Evolutionary conservation across 2,888 invertebrate species (phyloP), one percentile per base, ranked within the genome.

Genomic region (Erebia aethiops): DNA sequence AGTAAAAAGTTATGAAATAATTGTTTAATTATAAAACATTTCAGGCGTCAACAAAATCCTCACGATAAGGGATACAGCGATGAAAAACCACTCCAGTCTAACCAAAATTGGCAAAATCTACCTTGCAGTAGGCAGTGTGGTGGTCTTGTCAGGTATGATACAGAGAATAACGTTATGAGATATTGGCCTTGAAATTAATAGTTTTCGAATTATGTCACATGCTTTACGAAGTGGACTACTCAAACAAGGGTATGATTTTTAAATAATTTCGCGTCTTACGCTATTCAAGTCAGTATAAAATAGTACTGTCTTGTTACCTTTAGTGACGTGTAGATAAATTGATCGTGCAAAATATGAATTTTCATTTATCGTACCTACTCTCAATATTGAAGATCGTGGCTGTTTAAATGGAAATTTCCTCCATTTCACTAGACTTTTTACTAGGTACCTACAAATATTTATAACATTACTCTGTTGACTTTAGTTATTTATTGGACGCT

Each of bases 141-240:
- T 54, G 92, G 91, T 49, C 84, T 92, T 74, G 92, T 93, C 87
- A 93, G 93, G 93, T 93, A 92, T 80, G 85, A 83, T 71, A 76
- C 78, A 67, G 84, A 84, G 69, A 77, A 81, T 71, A 82, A 89
- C 67, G 76, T 80, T 65, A 79, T 82, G 73, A 81, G 78, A 43
- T 87, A 84, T 78, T 91, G 91, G 91, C 91, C 90, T 43, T 91
- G 77, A 75, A 71, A 79, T 72, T 69, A 86, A 76, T 77, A 70
- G 73, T 69, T 74, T 79, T 77, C 70, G 74, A 80, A 73, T 41
- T 85, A 74, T 84, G 74, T 80, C 80, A 80, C 90, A 90, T 85
- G 91, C 86, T 78, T 82, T 76, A 78, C 84, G 75, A 77, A 77
- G 78, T 76, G 81, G 84, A 85, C 80, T 77, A 77, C 81, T 81